Base-by-base conservation (phyloP, 2,113 vertebrate genomes). In the Sapajus apella region DNA sequence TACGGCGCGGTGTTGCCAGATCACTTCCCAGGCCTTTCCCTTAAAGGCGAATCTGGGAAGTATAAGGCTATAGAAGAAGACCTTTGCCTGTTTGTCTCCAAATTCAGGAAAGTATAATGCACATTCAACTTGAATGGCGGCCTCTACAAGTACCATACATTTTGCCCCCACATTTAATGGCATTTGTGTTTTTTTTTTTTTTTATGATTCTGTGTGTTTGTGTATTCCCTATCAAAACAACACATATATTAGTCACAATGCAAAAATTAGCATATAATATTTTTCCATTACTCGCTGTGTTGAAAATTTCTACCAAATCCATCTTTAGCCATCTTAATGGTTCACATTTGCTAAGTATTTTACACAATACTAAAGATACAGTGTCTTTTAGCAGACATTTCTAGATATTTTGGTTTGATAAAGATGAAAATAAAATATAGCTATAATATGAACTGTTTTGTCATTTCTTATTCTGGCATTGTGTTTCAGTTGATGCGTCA, bases 361-460 rank as follows among this genome's bases (percentile, higher is more conserved):
- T 79, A 82, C 5, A 52, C 13, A 58, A 76, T 27, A 77, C 13
- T 45, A 58, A 40, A 87, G 68, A 70, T 32, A 94, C 47, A 72
- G 17, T 91, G 7, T 64, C 37, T 45, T 76, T 55, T 43, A 45
- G 37, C 5, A 64, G 76, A 64, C 91, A 81, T 68, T 93, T 88
- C 87, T 84, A 90, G 56, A 18, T 87, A 66, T 70, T 77, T 61
- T 91, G 8, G 2, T 56, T 86, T 93, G 43, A 66, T 55, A 81
- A 87, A 94, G 17, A 93, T 43, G 61, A 23, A 96, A 90, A 93
- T 72, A 90, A 90, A 92, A 68, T 17, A 32, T 72, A 92, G 21
- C 25, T 25, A 64, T 17, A 45, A 43, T 10, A 58, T 37, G 35
- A 91, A 47, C 18, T 66, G 18, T 14, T 87, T 95, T 83, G 20